Evolutionary conservation across 2,113 vertebrate species (phyloP), one percentile per base, ranked within the genome.

Genomic region (Galbula dea): DNA sequence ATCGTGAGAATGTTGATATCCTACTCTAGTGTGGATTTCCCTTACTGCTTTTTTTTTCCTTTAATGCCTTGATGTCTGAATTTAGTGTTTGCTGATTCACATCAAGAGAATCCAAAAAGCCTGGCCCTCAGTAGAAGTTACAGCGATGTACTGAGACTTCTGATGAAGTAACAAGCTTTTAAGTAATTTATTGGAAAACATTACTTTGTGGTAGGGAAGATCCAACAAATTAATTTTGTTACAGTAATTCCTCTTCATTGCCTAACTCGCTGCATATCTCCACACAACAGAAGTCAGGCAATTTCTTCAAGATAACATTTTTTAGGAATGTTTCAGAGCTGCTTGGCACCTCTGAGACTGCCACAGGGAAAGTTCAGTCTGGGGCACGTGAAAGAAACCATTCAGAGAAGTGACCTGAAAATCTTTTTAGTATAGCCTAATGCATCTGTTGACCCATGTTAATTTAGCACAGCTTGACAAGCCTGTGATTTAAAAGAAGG

Each of bases 351-450:
- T 51, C 29, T 1, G 20, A 55, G 83, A 26, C 63, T 76, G 69
- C 82, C 9, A 2, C 71, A 48, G 69, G 59, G 62, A 65, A 85
- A 86, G 92, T 86, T 93, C 83, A 89, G 57, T 65, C 73, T 92
- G 75, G 77, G 61, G 72, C 92, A 86, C 89, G 90, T 69, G 86
- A 95, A 95, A 83, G 46, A 69, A 76, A 48, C 55, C 54, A 19
- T 83, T 49, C 81, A 72, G 83, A 88, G 62, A 93, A 82, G 37
- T 91, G 86, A 93, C 84, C 82, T 90, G 84, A 92, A 89, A 96
- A 89, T 81, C 43, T 83, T 3, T 81, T 54, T 57, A 32, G 74
- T 67, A 24, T 17, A 79, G 65, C 45, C 65, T 88, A 71, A 54
- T 45, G 20, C 48, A 58, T 83, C 57, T 91, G 63, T 69, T 96